Percentiles rank a stretch among this genome's conserved stretches.
Evolutionary conservation across 2,888 invertebrate genomes (phyloP).

Genomic region (Epistrophella euchroma): DNA sequence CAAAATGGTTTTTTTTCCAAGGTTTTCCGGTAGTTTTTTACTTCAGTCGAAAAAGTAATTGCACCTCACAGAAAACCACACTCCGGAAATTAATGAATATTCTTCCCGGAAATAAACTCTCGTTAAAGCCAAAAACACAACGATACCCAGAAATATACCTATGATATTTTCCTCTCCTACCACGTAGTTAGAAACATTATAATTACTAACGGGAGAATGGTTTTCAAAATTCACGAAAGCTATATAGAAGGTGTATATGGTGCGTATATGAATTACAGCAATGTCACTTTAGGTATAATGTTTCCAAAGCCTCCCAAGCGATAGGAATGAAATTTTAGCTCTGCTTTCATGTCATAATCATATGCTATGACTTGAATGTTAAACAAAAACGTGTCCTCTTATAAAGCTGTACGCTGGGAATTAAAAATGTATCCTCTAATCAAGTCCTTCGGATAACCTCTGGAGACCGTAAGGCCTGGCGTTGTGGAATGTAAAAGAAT

Average conservation of each 20-base stretch:
- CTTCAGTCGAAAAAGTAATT: neutral
- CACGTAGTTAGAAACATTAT: neutral
- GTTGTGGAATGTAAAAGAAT: neutral
- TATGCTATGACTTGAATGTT: neutral
- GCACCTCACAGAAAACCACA: neutral
- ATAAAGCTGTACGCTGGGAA: neutral
- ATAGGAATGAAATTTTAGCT: neutral
- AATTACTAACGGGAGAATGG: neutral
- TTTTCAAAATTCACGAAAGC: neutral
- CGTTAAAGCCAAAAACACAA: neutral
- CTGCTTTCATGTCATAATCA: slow-evolving; percentile 11
- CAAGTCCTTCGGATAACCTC: neutral
- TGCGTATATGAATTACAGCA: neutral
- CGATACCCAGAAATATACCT: neutral
- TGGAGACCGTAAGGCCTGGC: neutral
- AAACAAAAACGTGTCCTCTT: slow-evolving; percentile 3
- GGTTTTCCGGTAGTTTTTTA: neutral
- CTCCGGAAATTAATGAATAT: neutral
- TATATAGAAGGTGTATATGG: neutral
- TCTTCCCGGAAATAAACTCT: neutral
- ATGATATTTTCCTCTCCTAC: neutral
- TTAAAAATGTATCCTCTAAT: neutral
- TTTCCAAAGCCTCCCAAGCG: neutral
- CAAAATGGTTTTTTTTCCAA: neutral
- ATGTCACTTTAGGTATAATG: neutral